Base-by-base conservation (phyloP, 2,797 vertebrate genomes). In the Chromobotia macracanthus region DNA sequence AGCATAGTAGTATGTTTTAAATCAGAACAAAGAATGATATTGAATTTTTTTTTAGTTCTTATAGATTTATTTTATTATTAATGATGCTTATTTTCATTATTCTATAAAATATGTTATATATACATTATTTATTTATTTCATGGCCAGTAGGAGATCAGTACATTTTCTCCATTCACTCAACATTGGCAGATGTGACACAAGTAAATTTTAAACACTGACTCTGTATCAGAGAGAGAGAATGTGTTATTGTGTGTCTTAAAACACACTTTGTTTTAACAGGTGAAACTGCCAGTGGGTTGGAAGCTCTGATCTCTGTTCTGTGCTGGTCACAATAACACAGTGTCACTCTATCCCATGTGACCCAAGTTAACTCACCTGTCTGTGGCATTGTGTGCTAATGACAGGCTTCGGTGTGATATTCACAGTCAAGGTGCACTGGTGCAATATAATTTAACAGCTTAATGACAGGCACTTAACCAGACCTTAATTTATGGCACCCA, bases 241-340 rank as follows among this genome's bases (percentile, higher is more conserved):
- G 83, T 93, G 90, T 90, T 89, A 91, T 38, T 23, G 31, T 21
- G 3, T 25, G 1, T 25, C 12, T 9, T 21, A 77, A 76, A 84
- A 86, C 88, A 90, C 55, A 38, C 48, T 53, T 75, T 80, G 58
- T 80, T 80, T 80, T 72, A 50, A 75, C 81, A 41, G 90, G 90
- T 91, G 88, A 90, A 90, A 91, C 92, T 91, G 92, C 90, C 87
- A 89, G 88, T 91, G 41, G 75, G 56, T 63, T 79, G 53, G 65
- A 75, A 73, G 48, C 58, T 63, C 31, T 67, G 35, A 9, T 79
- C 58, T 71, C n/a, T 71, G 76, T 71, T 41, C 51, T 50, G 56
- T 6, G 31, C n/a, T 53, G 67, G 56, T 55, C 56, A 72, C 19
- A 70, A 53, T 51, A 41, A 77, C 67, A 44, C 18, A 15, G 61